Evolutionary conservation across 2,797 vertebrate genomes (phyloP).

Genomic region (Cossypha heuglini): DNA sequence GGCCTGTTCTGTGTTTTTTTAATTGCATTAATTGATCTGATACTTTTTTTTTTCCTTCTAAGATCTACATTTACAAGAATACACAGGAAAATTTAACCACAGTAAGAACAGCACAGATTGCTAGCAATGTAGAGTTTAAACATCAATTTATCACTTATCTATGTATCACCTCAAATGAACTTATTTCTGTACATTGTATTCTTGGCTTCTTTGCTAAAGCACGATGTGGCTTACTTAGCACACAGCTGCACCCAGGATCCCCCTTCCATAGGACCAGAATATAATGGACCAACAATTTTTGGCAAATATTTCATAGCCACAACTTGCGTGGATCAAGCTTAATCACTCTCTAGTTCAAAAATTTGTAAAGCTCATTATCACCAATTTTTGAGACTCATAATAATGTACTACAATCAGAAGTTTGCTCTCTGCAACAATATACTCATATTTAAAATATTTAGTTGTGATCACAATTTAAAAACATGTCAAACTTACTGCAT

Average conservation of each 20-base stretch:
- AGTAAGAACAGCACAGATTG: neutral
- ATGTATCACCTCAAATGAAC: neutral
- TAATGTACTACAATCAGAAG: neutral
- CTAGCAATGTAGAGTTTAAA: neutral
- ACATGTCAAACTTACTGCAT: neutral
- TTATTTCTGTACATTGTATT: neutral
- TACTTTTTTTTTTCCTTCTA: neutral
- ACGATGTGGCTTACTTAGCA: neutral
- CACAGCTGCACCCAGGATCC: neutral
- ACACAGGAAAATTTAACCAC: neutral
- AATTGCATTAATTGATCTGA: neutral
- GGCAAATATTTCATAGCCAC: neutral
- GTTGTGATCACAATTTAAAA: neutral
- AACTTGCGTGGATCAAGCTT: neutral
- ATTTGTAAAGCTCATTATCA: neutral
- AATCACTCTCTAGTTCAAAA: neutral
- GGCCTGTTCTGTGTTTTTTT: neutral
- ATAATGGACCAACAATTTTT: neutral
- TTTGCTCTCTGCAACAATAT: neutral
- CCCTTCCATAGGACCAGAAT: neutral
- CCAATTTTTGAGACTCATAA: neutral
- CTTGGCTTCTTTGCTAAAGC: neutral
- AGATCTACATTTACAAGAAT: neutral
- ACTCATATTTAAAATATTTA: neutral
- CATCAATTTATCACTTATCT: neutral